Conservation (phyloP, 1,140 invertebrate species). For the Leptonema lineaticorne region DNA sequence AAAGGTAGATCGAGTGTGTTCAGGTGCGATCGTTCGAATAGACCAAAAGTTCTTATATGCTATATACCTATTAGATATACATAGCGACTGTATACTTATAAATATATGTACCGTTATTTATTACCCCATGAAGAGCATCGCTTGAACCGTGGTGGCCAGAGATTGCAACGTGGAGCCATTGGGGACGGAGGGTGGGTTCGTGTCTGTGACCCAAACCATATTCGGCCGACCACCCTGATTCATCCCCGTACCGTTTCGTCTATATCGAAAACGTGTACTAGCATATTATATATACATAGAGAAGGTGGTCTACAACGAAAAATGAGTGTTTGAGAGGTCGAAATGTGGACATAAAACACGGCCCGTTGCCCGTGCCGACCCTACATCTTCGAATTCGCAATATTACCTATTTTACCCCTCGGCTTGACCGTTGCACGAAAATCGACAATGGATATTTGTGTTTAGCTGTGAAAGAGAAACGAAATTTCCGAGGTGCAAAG, state of each 20-base stretch:
- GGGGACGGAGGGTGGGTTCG: background rate
- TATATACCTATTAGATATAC: too few relatives aligned
- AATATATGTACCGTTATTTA: too few relatives aligned
- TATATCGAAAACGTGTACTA: too few relatives aligned
- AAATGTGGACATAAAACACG: conserved; percentile 38
- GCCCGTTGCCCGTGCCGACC: conserved; percentile 30
- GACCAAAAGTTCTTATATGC: too few relatives aligned
- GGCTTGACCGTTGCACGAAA: background rate
- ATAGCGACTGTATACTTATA: too few relatives aligned
- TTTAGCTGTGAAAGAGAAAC: too few relatives aligned
- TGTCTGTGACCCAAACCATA: background rate
- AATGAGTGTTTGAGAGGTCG: conserved; percentile 38
- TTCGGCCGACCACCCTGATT: background rate
- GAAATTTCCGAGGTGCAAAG: too few relatives aligned
- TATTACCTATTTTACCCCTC: background rate
- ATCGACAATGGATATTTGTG: too few relatives aligned
- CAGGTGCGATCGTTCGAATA: too few relatives aligned
- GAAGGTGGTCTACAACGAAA: too few relatives aligned
- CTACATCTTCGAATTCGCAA: background rate
- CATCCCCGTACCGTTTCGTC: background rate
- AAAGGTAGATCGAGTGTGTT: too few relatives aligned
- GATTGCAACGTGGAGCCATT: conserved; percentile 9
- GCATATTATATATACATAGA: too few relatives aligned
- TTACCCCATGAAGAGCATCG: conserved; percentile 2
- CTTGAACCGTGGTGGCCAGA: conserved; percentile 4